Conservation (phyloP, 1,140 invertebrate species). For the Bombus confusus region DNA sequence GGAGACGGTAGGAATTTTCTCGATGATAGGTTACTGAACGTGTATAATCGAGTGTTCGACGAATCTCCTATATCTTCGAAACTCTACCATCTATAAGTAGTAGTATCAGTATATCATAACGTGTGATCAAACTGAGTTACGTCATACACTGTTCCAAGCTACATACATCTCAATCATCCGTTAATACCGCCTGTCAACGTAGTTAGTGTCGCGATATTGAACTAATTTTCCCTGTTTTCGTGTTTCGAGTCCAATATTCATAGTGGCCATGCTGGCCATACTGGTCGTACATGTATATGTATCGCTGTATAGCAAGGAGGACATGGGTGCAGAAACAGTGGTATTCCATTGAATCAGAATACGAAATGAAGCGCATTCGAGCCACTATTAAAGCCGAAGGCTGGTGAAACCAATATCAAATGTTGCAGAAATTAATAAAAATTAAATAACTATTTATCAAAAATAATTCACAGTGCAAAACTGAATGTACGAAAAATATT, state of each 20-base stretch:
- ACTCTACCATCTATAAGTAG: not conserved
- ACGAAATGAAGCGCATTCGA: not conserved
- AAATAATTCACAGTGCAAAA: not conserved
- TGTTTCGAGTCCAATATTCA: not conserved
- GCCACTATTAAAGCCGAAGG: not conserved
- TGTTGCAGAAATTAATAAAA: too few species aligned
- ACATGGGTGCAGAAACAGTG: not conserved
- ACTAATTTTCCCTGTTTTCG: not conserved
- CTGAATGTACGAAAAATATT: too few species aligned
- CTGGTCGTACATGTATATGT: not conserved
- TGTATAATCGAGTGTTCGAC: conserved; percentile 3
- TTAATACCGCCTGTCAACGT: not conserved
- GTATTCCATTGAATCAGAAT: not conserved
- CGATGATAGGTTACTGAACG: not conserved
- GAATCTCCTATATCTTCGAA: conserved; percentile 1
- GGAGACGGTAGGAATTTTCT: conserved; percentile 3
- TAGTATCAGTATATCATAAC: not conserved
- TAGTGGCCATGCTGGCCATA: not conserved
- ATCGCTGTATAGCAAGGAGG: not conserved
- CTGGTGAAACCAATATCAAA: too few species aligned
- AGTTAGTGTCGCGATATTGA: not conserved
- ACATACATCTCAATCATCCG: not conserved
- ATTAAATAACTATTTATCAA: too few species aligned
- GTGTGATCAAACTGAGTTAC: not conserved
- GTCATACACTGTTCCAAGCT: not conserved